Percentiles rank a stretch among this genome's conserved stretches.
phyloP scores from a whole-genome alignment of 64 coral and sea anemone species.

The Platygyra sinensis region DNA sequence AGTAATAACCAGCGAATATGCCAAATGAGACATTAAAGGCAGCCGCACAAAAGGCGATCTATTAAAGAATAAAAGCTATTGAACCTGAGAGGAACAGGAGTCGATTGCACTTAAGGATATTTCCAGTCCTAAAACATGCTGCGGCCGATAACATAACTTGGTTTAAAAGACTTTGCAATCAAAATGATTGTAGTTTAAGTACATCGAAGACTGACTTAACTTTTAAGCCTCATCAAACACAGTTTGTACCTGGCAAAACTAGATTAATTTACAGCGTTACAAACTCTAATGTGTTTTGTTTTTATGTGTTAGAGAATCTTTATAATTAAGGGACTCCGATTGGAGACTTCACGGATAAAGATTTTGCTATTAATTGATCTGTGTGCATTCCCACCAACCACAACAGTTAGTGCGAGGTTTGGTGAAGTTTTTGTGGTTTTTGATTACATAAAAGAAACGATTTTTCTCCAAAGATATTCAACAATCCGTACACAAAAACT shows the following conservation, averaged over 20 bases:
- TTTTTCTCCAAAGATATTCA: neutral
- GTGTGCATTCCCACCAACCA: neutral
- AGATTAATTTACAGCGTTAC: neutral
- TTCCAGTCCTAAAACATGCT: neutral
- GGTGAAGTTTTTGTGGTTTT: constrained; percentile 20
- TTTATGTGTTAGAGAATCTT: neutral
- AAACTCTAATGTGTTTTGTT: neutral
- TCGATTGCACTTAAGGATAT: neutral
- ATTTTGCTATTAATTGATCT: neutral
- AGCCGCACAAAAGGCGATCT: constrained; percentile 9
- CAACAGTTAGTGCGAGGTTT: neutral
- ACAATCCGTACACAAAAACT: neutral
- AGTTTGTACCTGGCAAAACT: constrained; percentile 6
- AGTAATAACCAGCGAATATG: constrained; percentile 5
- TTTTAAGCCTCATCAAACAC: neutral
- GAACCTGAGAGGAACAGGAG: neutral
- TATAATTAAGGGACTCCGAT: neutral
- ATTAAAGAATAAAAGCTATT: neutral
- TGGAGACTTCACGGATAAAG: neutral
- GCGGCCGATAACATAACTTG: neutral
- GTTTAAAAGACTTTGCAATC: neutral
- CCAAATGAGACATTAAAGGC: constrained; percentile 32
- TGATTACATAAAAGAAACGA: neutral
- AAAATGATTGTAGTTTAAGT: neutral
- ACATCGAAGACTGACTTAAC: neutral